Conservation (phyloP, 2,888 invertebrate genomes). For the Ichneumon xanthorius region DNA sequence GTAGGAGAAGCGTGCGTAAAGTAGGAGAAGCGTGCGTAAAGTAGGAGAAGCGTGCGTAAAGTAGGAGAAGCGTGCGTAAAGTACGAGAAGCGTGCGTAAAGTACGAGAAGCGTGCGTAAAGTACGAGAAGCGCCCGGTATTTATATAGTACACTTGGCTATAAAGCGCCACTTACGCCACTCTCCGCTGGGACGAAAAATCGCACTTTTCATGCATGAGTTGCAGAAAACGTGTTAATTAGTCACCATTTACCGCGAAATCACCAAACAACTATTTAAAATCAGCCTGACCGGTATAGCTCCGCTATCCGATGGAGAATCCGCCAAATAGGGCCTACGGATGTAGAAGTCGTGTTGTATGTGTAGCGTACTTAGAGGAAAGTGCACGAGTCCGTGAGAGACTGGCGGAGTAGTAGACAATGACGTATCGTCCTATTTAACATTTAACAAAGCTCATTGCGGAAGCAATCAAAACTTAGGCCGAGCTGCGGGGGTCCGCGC, state of each 20-base stretch:
- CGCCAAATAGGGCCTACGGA: not conserved
- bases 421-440: conserved; percentile 82
- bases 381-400: conserved; percentile 23
- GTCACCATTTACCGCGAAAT: not conserved
- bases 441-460: conserved; percentile 84
- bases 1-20: no score
- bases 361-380: conserved; percentile 38
- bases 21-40: no score
- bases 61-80: no score
- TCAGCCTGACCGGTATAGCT: not conserved
- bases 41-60: no score
- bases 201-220: no score
- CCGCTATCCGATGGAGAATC: not conserved
- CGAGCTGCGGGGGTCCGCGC: conserved; percentile 74
- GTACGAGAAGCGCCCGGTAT: no score
- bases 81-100: no score
- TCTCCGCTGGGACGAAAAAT: no score
- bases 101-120: no score
- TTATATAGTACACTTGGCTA: no score
- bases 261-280: not conserved
- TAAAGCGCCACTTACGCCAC: no score
- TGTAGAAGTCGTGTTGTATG: conserved; percentile 13
- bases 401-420: conserved; percentile 71
- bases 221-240: no score
- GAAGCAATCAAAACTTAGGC: conserved; percentile 84